Base-by-base conservation (phyloP, 2,888 invertebrate species). In the Perithous albicinctus region DNA sequence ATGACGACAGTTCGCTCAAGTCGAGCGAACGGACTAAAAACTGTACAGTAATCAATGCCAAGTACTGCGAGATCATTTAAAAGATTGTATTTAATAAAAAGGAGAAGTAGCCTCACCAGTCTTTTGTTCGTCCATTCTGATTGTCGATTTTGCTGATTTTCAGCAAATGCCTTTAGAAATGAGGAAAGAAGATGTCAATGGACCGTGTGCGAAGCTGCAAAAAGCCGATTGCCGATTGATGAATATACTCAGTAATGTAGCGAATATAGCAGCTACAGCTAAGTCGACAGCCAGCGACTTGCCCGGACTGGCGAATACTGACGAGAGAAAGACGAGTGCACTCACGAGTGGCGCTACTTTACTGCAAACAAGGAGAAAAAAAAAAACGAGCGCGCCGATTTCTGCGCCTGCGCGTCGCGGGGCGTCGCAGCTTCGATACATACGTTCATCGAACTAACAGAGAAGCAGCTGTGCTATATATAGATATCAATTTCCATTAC, bases 61-160 rank as follows among this genome's bases (percentile, higher is more conserved):
- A 10, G 7, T 35, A 29, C 23, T 20, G 12, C 18, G 23, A 70
- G 38, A 75, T 75, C 48, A 64, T 38, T 3, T 18, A 63, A 59
- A 69, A 18, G 18, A 35, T 18, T 48, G 41, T 61, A 51, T n/a
- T n/a, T n/a, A n/a, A n/a, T 18, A 0, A 41, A 8, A 75, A 64
- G 32, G 69, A 7, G 18, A 23, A 7, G 15, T 26, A 1, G 32
- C 0, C 79, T 79, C 8, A 82, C 82, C 82, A 76, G 66, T 79
- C 75, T 79, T 79, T 72, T 82, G 75, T 72, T 79, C 82, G 38
- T 72, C 82, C 82, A 82, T 82, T 23, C 32, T 82, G 63, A 78
- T 82, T 75, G 64, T 79, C 67, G 32, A 29, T 41, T 32, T 35
- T 61, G 32, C 32, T 10, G 26, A 10, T 7, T n/a, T 20, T 29